A percentile compares a stretch with the other conserved stretches of the same genome.
These are phyloP conservation scores for Peromyscus attwateri DNA, from an alignment of 2,797 vertebrate species.

Conservation along the genomic window DNA sequence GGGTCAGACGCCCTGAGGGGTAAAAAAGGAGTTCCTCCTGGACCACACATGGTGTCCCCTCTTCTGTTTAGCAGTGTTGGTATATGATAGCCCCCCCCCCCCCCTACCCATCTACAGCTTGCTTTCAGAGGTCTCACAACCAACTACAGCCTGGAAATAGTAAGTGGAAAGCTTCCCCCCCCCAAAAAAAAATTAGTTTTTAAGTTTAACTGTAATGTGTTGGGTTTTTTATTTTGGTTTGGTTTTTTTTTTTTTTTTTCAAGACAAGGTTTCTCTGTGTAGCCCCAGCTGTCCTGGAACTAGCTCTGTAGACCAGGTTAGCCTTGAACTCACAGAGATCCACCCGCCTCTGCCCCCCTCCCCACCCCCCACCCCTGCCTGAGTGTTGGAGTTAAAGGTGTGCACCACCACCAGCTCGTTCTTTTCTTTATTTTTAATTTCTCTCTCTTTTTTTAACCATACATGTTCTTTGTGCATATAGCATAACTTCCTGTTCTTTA, in stretches of 20 bases:
- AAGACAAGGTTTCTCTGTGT: not conserved
- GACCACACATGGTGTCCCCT: not conserved
- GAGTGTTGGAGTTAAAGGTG: no score
- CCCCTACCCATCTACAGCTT: not conserved
- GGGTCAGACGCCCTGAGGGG: not conserved
- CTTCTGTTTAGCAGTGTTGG: not conserved
- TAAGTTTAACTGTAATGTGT: not conserved
- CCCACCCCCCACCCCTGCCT: no score
- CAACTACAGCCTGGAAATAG: not conserved
- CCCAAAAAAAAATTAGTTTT: not conserved
- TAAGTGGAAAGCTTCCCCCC: not conserved
- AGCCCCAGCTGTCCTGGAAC: not conserved
- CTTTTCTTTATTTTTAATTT: no score
- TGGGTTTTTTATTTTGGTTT: not conserved
- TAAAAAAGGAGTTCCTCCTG: not conserved
- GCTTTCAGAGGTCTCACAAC: not conserved
- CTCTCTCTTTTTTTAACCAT: not conserved
- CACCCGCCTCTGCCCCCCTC: no score
- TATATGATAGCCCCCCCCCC: accelerated
- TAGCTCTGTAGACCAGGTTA: not conserved
- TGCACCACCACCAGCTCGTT: no score
- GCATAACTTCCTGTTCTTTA: not conserved
- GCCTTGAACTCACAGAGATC: no score
- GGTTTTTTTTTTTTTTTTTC: not conserved
- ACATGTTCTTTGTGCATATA: not conserved